A percentile compares a stretch with the other conserved stretches of the same genome.
Evolutionary conservation across 2,888 invertebrate species (phyloP).

Genomic region (Bruchidius siliquastri): DNA sequence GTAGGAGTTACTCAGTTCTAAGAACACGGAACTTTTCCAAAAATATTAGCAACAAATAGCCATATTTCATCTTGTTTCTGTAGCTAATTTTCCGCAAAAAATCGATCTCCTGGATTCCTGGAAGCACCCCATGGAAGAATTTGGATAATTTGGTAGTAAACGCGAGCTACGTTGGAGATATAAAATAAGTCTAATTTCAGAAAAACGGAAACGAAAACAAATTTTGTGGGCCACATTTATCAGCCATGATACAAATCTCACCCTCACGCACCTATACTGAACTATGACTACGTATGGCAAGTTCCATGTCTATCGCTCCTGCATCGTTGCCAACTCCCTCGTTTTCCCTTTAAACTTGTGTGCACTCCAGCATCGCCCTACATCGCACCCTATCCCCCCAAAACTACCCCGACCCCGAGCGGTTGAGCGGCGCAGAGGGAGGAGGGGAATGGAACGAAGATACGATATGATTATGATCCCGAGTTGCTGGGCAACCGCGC

Average conservation of each 20-base stretch:
- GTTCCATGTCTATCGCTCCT: neutral
- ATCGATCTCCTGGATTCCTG: too few relatives aligned
- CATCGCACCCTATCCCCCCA: slow-evolving; percentile 12
- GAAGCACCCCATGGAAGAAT: too few relatives aligned
- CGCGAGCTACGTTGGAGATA: too few relatives aligned
- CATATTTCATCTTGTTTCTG: too few relatives aligned
- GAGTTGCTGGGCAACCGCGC: slow-evolving; percentile 45
- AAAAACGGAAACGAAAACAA: too few relatives aligned
- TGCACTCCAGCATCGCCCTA: slow-evolving; percentile 16
- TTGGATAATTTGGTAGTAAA: too few relatives aligned
- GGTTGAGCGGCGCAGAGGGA: slow-evolving; percentile 26
- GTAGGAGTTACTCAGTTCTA: too few relatives aligned
- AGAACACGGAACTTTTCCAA: too few relatives aligned
- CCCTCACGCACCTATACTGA: neutral
- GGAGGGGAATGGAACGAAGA: slow-evolving; percentile 17
- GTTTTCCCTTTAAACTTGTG: slow-evolving; percentile 13
- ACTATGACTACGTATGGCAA: neutral
- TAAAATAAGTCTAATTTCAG: too few relatives aligned
- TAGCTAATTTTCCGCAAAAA: too few relatives aligned
- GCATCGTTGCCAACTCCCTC: neutral
- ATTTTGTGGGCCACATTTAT: too few relatives aligned
- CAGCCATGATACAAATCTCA: neutral
- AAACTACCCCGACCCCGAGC: slow-evolving; percentile 22
- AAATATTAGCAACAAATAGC: too few relatives aligned
- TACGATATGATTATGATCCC: slow-evolving; percentile 49